phyloP scores from a whole-genome alignment of 2,888 invertebrate species.

The Nebria salina region DNA sequence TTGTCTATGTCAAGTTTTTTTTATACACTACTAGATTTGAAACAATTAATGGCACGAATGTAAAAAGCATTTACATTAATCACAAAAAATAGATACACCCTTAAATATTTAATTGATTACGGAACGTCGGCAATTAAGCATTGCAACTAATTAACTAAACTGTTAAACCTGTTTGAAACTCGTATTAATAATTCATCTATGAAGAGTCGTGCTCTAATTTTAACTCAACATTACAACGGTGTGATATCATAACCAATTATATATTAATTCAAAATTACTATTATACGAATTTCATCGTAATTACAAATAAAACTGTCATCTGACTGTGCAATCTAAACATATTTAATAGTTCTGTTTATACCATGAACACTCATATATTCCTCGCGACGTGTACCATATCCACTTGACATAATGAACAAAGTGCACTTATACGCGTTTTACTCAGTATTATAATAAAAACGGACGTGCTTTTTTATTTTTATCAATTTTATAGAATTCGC shows the following conservation, averaged over 20 bases:
- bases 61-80: neutral
- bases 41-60: neutral
- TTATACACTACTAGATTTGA: neutral
- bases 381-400: too few relatives aligned
- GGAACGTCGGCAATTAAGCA: slow-evolving; percentile 19
- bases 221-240: neutral
- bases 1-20: neutral
- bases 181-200: slow-evolving; percentile 35
- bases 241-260: neutral
- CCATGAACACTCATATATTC: neutral
- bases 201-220: neutral
- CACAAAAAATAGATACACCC: neutral
- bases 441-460: neutral
- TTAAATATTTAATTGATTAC: slow-evolving; percentile 21
- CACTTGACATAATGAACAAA: neutral
- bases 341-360: neutral
- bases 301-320: neutral
- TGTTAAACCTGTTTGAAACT: slow-evolving; percentile 29
- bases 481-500: neutral
- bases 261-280: neutral
- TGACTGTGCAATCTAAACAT: neutral
- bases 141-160: slow-evolving; percentile 26
- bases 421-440: neutral
- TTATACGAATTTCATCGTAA: neutral
- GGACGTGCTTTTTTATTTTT: neutral